Percentiles rank a stretch among this genome's conserved stretches.
phyloP scores from a whole-genome alignment of 2,113 vertebrate genomes.

The Gnathonemus longibarbis region DNA sequence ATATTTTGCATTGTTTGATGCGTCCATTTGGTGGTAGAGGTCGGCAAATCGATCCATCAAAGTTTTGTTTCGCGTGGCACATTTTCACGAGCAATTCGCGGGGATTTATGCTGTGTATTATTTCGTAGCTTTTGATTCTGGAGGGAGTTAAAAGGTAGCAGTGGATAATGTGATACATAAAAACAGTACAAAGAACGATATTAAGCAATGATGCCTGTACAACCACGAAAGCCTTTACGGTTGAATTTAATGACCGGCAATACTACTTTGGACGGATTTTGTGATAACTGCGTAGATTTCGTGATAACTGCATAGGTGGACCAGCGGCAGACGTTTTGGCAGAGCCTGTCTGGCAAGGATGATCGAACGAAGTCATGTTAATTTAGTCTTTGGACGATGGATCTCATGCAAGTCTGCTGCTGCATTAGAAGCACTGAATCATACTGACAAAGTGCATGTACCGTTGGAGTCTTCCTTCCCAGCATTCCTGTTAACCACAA shows the following conservation, averaged over 20 bases:
- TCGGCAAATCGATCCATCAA: background rate
- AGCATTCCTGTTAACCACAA: background rate
- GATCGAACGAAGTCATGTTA: background rate
- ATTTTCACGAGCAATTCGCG: background rate
- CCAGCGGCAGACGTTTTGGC: background rate
- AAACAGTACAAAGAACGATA: background rate
- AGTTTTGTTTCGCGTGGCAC: background rate
- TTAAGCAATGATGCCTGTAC: background rate
- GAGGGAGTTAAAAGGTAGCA: background rate
- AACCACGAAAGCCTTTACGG: background rate
- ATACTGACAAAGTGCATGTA: background rate
- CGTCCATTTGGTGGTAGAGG: background rate
- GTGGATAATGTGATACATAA: background rate
- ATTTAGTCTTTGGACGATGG: background rate
- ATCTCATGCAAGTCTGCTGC: background rate
- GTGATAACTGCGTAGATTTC: background rate
- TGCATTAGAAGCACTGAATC: constrained; percentile 5
- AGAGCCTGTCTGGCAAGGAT: background rate
- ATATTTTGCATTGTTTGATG: background rate
- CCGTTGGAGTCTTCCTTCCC: background rate
- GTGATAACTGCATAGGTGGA: background rate
- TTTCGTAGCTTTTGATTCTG: background rate
- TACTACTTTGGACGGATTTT: background rate
- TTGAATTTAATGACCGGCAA: constrained; percentile 6
- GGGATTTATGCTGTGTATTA: background rate